Conservation (phyloP, 2,888 invertebrate species). For the Rhaphigaster nebulosa region DNA sequence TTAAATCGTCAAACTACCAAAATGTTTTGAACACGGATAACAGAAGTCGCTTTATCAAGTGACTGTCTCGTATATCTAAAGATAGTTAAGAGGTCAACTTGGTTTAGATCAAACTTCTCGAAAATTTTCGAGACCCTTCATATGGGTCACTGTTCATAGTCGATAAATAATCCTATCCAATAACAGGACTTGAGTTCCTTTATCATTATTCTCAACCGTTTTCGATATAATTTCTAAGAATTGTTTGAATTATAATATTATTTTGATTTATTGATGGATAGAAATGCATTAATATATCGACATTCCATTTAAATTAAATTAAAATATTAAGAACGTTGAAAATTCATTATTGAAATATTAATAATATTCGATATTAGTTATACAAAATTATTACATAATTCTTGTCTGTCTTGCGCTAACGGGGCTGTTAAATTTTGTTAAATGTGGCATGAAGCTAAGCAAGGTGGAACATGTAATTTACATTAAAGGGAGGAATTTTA, state of each 20-base stretch:
- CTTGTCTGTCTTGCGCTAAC: neutral
- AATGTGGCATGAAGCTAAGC: conserved; percentile 15
- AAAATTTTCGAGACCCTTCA: neutral
- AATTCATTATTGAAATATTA: neutral
- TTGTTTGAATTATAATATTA: too few relatives aligned
- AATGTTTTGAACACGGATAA: neutral
- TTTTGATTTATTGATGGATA: too few relatives aligned
- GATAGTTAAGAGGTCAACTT: neutral
- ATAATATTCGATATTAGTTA: neutral
- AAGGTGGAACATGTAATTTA: neutral
- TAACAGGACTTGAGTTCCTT: too few relatives aligned
- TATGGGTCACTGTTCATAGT: neutral
- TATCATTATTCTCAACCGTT: too few relatives aligned
- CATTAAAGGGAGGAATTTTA: conserved; percentile 1
- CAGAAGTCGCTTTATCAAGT: neutral
- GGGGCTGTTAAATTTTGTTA: neutral
- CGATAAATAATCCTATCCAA: neutral
- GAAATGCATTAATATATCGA: too few relatives aligned
- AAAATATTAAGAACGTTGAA: too few relatives aligned
- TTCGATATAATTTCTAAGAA: too few relatives aligned
- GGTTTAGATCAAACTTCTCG: neutral
- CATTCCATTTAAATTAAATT: too few relatives aligned
- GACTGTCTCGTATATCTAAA: neutral
- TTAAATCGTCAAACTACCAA: too few relatives aligned
- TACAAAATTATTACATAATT: neutral